Evolutionary conservation across 2,888 invertebrate genomes (phyloP), one percentile per base, ranked within the genome.

Genomic region (Epistrophella euchroma): DNA sequence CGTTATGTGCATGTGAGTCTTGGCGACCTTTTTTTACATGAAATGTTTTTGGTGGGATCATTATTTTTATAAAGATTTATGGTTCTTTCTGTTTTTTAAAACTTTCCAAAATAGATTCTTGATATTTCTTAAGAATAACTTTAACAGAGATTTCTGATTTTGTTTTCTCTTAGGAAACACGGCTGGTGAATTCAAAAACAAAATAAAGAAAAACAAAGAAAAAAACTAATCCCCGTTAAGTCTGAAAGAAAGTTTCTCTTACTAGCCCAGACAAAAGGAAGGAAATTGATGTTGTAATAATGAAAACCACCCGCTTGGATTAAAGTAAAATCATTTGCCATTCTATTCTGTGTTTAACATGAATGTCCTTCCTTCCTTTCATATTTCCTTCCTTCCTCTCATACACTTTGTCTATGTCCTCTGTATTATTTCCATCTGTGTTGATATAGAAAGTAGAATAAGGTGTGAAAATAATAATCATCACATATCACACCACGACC

Each of bases 391-490:
- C 28, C 55, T 22, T 19, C 19, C 47, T 47, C 47, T 47, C 17
- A 17, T 45, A 2, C 7, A 40, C n/a, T 17, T 7, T 37, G 19
- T 47, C 13, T 64, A 32, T 4, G 7, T 9, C 9, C 19, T 37
- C 15, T 58, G 25, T 68, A 28, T 43, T 28, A 19, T 47, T 37
- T 50, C 55, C 43, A 32, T 76, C 58, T 76, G 56, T 64, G 19
- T 4, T 11, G 6, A 32, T 2, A 37, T 9, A 35, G 9, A 47
- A 35, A 52, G 9, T 19, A 43, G 45, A 62, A 55, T 43, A 79
- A 84, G 83, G 79, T 83, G 79, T 79, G 79, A 84, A 74, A 55
- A 79, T 74, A 45, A 84, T 71, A 84, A 84, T 84, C 83, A 79
- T 83, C 79, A 74, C 79, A 84, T 64, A 74, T 74, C 83, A 74